Conservation (phyloP, 2,113 vertebrate genomes). For the Sander vitreus region DNA sequence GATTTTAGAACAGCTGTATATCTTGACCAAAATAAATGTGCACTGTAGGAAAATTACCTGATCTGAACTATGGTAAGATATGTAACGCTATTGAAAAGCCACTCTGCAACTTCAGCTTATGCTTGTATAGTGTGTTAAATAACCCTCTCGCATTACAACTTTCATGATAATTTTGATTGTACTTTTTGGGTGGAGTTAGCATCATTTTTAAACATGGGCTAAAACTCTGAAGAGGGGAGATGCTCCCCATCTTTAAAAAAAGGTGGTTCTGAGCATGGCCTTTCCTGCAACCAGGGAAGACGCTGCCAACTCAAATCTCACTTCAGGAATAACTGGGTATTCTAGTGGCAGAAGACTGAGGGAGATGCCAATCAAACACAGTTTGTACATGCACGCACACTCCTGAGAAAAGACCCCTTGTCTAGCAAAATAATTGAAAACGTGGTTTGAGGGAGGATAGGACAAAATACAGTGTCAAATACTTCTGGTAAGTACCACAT, state of each 20-base stretch:
- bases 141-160: not conserved
- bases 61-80: not conserved
- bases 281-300: not conserved
- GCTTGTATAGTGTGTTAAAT: not conserved
- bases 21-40: constrained; percentile 10
- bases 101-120: not conserved
- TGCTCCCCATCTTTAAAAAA: not conserved
- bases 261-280: not conserved
- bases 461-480: not conserved
- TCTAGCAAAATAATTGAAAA: not conserved
- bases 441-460: not conserved
- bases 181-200: not conserved
- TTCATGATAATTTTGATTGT: not conserved
- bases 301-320: not conserved
- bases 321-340: not conserved
- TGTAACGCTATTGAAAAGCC: not conserved
- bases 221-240: not conserved
- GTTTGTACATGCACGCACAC: no score
- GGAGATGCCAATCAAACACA: not conserved
- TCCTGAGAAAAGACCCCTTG: not conserved
- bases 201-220: not conserved
- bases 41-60: not conserved
- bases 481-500: not conserved
- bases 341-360: not conserved
- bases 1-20: not conserved